Evolutionary conservation across 2,113 vertebrate genomes (phyloP).

Genomic region (Cacatua alba): DNA sequence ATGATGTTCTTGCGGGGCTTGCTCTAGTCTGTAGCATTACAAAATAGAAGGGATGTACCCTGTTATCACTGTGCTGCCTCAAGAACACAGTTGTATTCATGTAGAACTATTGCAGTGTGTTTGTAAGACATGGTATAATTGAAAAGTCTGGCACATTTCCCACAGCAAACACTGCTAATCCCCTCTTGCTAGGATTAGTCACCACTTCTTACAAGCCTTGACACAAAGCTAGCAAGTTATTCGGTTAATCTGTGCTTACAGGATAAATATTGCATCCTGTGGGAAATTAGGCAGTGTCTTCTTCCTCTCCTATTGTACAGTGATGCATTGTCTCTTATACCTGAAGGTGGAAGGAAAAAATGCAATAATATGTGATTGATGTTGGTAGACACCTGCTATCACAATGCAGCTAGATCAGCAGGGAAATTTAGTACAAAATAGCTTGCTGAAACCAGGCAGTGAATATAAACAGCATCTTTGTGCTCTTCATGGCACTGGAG

Average conservation of each 20-base stretch:
- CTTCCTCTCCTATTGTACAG: background rate
- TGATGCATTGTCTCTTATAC: constrained; percentile 12
- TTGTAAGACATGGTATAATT: constrained; percentile 56
- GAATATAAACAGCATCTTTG: background rate
- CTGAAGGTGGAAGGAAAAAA: constrained; percentile 17
- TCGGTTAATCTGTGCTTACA: constrained; percentile 56
- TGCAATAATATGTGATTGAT: constrained; percentile 27
- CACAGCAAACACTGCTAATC: constrained; percentile 66
- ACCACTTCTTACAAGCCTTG: constrained; percentile 63
- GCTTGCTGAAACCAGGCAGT: background rate
- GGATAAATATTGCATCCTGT: constrained; percentile 64
- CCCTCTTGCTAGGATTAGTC: constrained; percentile 69
- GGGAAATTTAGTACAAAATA: constrained; percentile 2
- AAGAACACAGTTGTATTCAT: background rate
- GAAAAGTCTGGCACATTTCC: constrained; percentile 64
- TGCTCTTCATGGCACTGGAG: background rate
- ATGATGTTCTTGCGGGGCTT: background rate
- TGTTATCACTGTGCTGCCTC: background rate
- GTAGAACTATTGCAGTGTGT: constrained; percentile 1
- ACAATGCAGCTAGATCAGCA: constrained; percentile 17
- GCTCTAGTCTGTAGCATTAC: background rate
- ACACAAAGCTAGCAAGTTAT: constrained; percentile 68
- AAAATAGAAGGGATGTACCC: background rate
- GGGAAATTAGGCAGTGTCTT: constrained; percentile 42
- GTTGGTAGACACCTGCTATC: constrained; percentile 7